Base-by-base conservation (phyloP, 2,113 vertebrate species). In the Hucho hucho region DNA sequence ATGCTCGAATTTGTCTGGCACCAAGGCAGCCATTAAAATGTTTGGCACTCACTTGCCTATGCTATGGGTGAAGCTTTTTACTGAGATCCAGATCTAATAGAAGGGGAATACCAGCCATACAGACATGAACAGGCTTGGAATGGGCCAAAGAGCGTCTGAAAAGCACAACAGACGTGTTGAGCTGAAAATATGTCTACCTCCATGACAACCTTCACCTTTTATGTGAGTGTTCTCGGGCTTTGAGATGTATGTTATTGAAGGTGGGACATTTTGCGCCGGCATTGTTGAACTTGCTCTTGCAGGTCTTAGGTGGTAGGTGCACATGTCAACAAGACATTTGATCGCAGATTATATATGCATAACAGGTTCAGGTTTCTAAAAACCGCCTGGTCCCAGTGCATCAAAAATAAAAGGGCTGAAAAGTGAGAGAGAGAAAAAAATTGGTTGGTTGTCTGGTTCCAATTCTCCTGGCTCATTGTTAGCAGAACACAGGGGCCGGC, bases 1-100 rank as follows among this genome's bases (percentile, higher is more conserved):
- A n/a, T 69, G 75, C 74, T 82, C 28, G 72, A 67, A 74, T 80
- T 72, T 75, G 63, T 71, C 80, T 84, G 84, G 87, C 81, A 79
- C 32, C 64, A 74, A 58, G 25, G 69, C 12, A 29, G 70, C 63
- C 75, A 79, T 84, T 78, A 75, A 76, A 73, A 76, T 49, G 71
- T 77, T 72, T 73, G 66, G 29, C 43, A 47, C 49, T 74, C 67
- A 64, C 24, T 69, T 63, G 59, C 37, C 43, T 61, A 43, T 43
- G 9, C 37, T 43, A 47, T 22, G 74, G 72, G 69, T 32, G 6
- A 29, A 68, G 24, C 65, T 77, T 81, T 73, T 18, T 6, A 75
- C 28, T 74, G 64, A 71, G 56, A 74, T 76, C 59, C 29, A 78
- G 73, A 73, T 47, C 26, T 64, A 79, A 77, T 67, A 80, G 59